A percentile compares a stretch with the other conserved stretches of the same genome.
These are phyloP conservation scores for Drosophila subquinaria DNA, from an alignment of 2,888 invertebrate species.

Conservation along the genomic window DNA sequence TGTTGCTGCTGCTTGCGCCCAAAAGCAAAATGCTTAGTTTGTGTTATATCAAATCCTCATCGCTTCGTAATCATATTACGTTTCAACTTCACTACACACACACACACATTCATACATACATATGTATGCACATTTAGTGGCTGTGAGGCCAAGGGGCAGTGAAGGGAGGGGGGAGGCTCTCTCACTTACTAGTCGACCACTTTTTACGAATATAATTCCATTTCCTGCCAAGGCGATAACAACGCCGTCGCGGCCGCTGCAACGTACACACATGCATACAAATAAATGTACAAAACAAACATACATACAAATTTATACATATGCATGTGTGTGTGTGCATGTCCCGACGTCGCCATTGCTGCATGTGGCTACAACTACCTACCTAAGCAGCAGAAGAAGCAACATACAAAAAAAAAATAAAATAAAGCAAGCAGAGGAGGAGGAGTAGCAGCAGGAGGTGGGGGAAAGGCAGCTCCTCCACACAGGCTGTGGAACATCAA, in stretches of 20 bases:
- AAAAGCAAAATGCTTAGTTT: conserved; percentile 73
- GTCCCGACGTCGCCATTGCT: conserved; percentile 70
- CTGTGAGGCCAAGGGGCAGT: conserved; percentile 31
- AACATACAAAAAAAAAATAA: conserved; percentile 1
- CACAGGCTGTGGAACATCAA: conserved; percentile 43
- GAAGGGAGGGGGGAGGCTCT: conserved; percentile 7
- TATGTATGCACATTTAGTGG: conserved; percentile 15
- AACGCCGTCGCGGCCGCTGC: conserved; percentile 53
- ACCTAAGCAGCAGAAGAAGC: conserved; percentile 37
- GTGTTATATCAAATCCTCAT: conserved; percentile 72
- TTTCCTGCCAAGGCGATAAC: conserved; percentile 84
- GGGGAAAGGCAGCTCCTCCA: conserved; percentile 27
- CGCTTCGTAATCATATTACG: conserved; percentile 64
- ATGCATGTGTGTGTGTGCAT: conserved; percentile 32
- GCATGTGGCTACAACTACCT: conserved; percentile 30
- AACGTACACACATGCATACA: conserved; percentile 38
- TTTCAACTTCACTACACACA: conserved; percentile 46
- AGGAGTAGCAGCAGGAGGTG: conserved; percentile 12
- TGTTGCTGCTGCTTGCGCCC: conserved; percentile 39
- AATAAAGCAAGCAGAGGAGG: conserved; percentile 3
- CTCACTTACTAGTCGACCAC: conserved; percentile 56
- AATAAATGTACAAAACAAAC: neutral
- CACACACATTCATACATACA: conserved; percentile 2
- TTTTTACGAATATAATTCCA: conserved; percentile 82
- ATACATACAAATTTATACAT: conserved; percentile 9